These are phyloP conservation scores for Eretmocerus hayati DNA, from an alignment of 2,888 invertebrate species.

Conservation along the genomic window DNA sequence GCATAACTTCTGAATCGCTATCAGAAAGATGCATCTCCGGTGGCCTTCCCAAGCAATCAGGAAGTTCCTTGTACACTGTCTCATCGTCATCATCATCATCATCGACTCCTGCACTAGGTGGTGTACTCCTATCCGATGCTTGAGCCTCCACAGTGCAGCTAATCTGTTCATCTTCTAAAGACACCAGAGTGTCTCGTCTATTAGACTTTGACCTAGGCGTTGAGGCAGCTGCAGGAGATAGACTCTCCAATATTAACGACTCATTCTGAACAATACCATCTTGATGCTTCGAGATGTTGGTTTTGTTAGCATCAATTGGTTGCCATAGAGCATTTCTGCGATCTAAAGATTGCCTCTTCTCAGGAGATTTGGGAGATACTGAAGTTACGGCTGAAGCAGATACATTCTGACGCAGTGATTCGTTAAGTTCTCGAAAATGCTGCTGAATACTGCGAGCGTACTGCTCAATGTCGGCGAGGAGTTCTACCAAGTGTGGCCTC, in stretches of 20 bases:
- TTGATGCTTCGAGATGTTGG: neutral
- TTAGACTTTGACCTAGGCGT: neutral
- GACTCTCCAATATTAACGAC: neutral
- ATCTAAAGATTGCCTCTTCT: neutral
- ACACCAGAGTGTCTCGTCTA: neutral
- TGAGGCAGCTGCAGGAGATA: neutral
- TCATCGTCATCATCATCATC: neutral
- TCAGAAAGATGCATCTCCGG: neutral
- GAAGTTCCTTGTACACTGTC: slow-evolving; percentile 3
- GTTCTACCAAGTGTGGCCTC: slow-evolving; percentile 4
- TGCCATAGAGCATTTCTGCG: neutral
- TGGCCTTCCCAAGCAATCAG: neutral
- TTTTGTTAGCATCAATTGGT: neutral
- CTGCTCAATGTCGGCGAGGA: slow-evolving; percentile 13
- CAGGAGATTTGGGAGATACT: neutral
- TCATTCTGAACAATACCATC: neutral
- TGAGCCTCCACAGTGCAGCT: neutral
- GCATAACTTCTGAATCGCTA: neutral
- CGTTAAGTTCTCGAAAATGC: neutral
- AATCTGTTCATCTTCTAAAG: neutral
- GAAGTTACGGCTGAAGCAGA: too few relatives aligned
- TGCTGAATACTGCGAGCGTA: slow-evolving; percentile 14
- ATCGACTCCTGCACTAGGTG: neutral
- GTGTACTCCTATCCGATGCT: neutral
- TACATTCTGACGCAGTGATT: neutral